Percentiles rank a stretch among this genome's conserved stretches.
Conservation (phyloP, 2,888 invertebrate species). For the Mythimna albipuncta region DNA sequence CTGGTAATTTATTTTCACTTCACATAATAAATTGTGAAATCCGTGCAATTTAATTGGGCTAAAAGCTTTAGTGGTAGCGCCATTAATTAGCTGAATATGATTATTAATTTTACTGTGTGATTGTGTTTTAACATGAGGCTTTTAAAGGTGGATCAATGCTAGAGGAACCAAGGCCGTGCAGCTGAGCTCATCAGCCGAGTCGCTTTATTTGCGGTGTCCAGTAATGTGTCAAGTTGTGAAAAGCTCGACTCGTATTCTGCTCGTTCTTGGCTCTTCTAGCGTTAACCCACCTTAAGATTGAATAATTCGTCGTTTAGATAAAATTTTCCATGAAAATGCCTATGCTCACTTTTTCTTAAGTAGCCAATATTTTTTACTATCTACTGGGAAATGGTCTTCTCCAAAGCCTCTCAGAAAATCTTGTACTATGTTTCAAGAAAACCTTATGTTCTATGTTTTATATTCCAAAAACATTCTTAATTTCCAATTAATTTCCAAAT, state of each 20-base stretch:
- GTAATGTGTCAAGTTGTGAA: too few relatives aligned
- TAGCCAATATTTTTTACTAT: too few relatives aligned
- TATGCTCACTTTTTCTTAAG: too few relatives aligned
- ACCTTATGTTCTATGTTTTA: not conserved
- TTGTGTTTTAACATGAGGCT: conserved; percentile 4
- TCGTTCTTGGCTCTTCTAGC: too few relatives aligned
- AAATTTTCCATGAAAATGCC: too few relatives aligned
- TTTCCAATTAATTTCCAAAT: not conserved
- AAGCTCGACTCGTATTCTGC: too few relatives aligned
- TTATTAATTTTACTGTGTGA: conserved; percentile 26
- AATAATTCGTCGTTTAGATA: not conserved
- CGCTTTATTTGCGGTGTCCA: too few relatives aligned
- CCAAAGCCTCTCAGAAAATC: too few relatives aligned
- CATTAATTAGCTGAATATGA: conserved; percentile 35
- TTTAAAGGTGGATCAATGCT: not conserved
- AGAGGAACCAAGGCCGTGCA: too few relatives aligned
- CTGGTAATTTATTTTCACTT: conserved; percentile 64
- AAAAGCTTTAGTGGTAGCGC: conserved; percentile 17
- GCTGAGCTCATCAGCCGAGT: too few relatives aligned
- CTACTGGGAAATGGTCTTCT: too few relatives aligned
- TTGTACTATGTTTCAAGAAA: not conserved
- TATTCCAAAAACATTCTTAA: not conserved
- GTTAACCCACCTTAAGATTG: too few relatives aligned
- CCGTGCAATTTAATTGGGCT: conserved; percentile 35
- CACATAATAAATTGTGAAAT: conserved; percentile 61